These are phyloP conservation scores for Plebejus anna DNA, from an alignment of 2,888 invertebrate species.

Conservation along the genomic window DNA sequence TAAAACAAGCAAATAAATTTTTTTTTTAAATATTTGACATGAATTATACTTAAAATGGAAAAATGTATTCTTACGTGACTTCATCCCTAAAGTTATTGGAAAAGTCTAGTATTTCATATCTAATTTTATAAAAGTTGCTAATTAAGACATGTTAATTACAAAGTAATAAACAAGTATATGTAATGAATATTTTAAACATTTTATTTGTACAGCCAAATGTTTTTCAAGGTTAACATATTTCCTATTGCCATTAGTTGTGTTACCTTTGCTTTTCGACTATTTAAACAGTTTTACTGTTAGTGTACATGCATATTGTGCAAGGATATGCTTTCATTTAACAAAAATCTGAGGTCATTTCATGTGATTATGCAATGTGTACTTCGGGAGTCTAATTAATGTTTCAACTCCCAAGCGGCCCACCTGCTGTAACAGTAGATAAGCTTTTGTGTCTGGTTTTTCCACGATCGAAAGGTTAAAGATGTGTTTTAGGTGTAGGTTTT, in stretches of 20 bases:
- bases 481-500: too few relatives aligned
- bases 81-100: too few relatives aligned
- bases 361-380: neutral
- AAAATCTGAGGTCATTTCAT: neutral
- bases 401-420: too few relatives aligned
- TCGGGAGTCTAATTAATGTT: too few relatives aligned
- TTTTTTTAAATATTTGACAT: too few relatives aligned
- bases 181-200: neutral
- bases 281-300: slow-evolving; percentile 6
- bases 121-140: neutral
- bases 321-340: neutral
- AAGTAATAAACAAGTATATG: neutral
- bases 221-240: slow-evolving; percentile 21
- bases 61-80: neutral
- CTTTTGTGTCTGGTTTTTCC: too few relatives aligned
- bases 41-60: too few relatives aligned
- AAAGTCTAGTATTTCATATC: neutral
- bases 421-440: too few relatives aligned
- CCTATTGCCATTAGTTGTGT: slow-evolving; percentile 18
- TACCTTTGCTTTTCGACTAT: slow-evolving; percentile 10
- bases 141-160: neutral
- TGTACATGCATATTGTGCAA: slow-evolving; percentile 5
- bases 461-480: too few relatives aligned
- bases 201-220: neutral
- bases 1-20: too few relatives aligned